These are phyloP conservation scores for Emmelina monodactyla DNA, from an alignment of 2,888 invertebrate species.

Conservation along the genomic window DNA sequence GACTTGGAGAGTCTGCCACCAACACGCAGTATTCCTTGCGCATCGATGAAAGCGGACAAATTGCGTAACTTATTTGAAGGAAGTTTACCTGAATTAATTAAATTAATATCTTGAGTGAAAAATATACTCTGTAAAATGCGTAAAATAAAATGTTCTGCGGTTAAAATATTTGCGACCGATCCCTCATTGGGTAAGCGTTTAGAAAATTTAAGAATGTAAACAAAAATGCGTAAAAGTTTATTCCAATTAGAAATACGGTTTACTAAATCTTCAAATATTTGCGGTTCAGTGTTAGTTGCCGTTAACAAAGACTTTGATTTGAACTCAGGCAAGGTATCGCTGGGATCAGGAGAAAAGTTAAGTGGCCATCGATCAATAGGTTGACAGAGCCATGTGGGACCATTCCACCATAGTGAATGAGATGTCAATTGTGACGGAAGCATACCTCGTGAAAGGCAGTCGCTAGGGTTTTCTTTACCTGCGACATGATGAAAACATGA, in stretches of 20 bases:
- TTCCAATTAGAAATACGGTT: slow-evolving; percentile 1
- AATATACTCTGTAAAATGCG: not conserved
- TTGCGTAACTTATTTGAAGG: not conserved
- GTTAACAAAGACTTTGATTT: not conserved
- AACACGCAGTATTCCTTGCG: not conserved
- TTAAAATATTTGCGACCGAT: not conserved
- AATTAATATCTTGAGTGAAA: not conserved
- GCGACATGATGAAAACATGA: slow-evolving; percentile 10
- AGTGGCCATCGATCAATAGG: slow-evolving; percentile 3
- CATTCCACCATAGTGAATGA: slow-evolving; percentile 9
- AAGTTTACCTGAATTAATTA: not conserved
- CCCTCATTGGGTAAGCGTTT: not conserved
- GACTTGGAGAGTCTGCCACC: not conserved
- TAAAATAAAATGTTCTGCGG: not conserved
- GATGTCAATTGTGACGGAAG: slow-evolving; percentile 9
- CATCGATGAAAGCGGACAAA: not conserved
- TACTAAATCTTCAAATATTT: not conserved
- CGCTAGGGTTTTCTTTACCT: slow-evolving; percentile 11
- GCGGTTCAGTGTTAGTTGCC: not conserved
- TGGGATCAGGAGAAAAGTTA: too few relatives aligned
- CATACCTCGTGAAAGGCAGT: slow-evolving; percentile 14
- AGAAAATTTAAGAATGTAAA: not conserved
- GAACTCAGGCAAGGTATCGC: too few relatives aligned
- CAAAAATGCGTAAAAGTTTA: not conserved
- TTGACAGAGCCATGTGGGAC: slow-evolving; percentile 6